Base-by-base conservation (phyloP, 2,113 vertebrate genomes). In the Monopterus albus region DNA sequence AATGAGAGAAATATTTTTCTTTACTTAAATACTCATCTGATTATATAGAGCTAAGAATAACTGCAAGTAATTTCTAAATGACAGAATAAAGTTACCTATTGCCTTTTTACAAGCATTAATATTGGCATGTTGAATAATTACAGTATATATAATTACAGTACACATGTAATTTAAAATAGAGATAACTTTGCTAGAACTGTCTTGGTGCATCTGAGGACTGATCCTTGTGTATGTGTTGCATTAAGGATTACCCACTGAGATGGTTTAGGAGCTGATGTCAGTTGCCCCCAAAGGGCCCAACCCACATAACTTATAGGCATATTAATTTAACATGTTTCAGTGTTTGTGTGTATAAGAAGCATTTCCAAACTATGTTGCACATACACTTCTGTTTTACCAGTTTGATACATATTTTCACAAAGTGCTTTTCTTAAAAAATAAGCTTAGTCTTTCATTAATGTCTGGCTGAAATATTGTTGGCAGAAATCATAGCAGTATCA, bases 21-120 rank as follows among this genome's bases (percentile, higher is more conserved):
- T 40, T 35, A 33, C 47, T 40, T 46, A 82, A 61, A 49, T 36
- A 52, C 20, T 56, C 60, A 72, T 73, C 46, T 68, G 36, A 45
- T 11, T 51, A 31, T 51, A 31, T n/a, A 21, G 18, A 61, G 51
- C 45, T 56, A 59, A 42, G 40, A 65, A 49, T 62, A 66, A 38
- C 40, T 39, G n/a, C 5, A 28, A 29, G 33, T 47, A 17, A 39
- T 40, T 47, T 20, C 26, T 9, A 33, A 12, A 40, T 6, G 7
- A 50, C 26, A n/a, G n/a, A 25, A 11, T 18, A 26, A 25, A 2
- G 35, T 10, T 21, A 40, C 4, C 13, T 3, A 13, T 58, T 1
- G 17, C 12, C 50, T 26, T 46, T 46, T 20, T 12, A 18, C 39
- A 18, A 7, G 9, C n/a, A 42, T 18, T 7, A 42, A 42, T n/a